Conservation (phyloP, 2,888 invertebrate genomes). For the Ophraella communa region DNA sequence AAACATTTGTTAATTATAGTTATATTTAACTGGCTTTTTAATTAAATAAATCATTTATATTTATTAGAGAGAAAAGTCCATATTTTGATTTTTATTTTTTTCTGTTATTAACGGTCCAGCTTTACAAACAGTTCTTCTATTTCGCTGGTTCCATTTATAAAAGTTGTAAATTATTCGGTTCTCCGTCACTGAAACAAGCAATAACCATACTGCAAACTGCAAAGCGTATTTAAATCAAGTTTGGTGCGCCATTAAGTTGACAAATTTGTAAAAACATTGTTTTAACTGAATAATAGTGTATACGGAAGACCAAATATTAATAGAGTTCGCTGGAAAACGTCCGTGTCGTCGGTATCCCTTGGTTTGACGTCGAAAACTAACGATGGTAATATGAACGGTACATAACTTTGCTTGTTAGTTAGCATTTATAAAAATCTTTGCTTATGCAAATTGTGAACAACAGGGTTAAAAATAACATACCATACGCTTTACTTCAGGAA, state of each 20-base stretch:
- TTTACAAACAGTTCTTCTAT: no score
- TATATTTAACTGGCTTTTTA: no score
- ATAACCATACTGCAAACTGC: slow-evolving; percentile 6
- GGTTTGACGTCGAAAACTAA: neutral
- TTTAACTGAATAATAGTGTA: slow-evolving; percentile 21
- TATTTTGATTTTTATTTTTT: no score
- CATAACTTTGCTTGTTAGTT: neutral
- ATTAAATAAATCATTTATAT: no score
- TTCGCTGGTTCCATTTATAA: no score
- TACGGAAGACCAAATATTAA: slow-evolving; percentile 28
- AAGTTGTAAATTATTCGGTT: neutral
- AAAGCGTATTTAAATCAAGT: slow-evolving; percentile 33
- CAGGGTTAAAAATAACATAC: no score
- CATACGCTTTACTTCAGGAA: no score
- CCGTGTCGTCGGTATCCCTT: neutral
- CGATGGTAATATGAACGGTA: neutral
- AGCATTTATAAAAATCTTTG: neutral
- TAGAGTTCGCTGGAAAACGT: slow-evolving; percentile 13
- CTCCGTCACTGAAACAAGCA: neutral
- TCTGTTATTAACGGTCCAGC: no score
- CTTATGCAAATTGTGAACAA: neutral
- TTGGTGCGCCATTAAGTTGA: slow-evolving; percentile 29
- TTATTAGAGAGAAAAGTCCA: no score
- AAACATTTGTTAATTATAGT: no score
- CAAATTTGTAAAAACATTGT: slow-evolving; percentile 34